Conservation (phyloP, 2,888 invertebrate species). For the Zelleria hepariella region DNA sequence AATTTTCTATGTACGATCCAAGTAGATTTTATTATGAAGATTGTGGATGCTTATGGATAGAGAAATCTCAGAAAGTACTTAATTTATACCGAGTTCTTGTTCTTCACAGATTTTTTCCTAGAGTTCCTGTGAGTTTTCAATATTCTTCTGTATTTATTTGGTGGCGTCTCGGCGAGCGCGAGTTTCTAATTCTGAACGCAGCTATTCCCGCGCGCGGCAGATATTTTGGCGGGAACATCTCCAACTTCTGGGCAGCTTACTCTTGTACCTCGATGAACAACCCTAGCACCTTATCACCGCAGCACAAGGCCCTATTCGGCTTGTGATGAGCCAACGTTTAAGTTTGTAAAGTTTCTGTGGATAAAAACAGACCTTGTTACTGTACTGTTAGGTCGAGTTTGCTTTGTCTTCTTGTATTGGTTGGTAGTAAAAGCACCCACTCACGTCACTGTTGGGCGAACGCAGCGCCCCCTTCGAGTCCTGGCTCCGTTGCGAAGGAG, state of each 20-base stretch:
- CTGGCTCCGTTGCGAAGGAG: background rate
- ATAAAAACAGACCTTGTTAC: background rate
- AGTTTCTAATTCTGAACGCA: background rate
- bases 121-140: too few species aligned
- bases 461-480: background rate
- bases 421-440: background rate
- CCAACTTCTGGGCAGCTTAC: background rate
- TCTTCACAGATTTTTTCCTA: too few species aligned
- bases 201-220: background rate
- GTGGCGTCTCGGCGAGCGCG: background rate
- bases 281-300: background rate
- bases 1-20: too few species aligned
- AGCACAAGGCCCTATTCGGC: background rate
- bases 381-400: background rate
- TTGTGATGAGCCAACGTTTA: background rate
- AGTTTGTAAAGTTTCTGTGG: background rate
- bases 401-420: background rate
- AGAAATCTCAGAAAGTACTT: too few species aligned
- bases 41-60: too few species aligned
- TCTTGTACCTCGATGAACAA: background rate
- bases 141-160: background rate
- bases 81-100: too few species aligned
- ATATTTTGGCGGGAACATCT: constrained; percentile 3
- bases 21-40: too few species aligned
- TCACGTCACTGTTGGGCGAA: background rate